These are phyloP conservation scores for Lepidochrysops patricia DNA, from an alignment of 2,888 invertebrate genomes.

Conservation along the genomic window DNA sequence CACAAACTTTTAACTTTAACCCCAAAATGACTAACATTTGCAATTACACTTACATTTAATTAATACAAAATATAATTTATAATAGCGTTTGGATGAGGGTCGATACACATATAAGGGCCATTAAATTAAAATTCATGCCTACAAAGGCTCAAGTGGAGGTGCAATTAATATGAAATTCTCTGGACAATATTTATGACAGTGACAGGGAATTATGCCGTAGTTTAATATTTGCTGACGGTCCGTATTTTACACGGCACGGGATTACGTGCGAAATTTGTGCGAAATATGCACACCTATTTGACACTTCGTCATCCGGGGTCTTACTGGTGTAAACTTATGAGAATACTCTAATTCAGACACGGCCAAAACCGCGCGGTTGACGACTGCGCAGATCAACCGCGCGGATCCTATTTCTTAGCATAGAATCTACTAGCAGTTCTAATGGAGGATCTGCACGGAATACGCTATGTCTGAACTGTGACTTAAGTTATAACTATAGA, in stretches of 20 bases:
- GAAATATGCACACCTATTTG: slow-evolving; percentile 53
- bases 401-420: too few relatives aligned
- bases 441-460: too few relatives aligned
- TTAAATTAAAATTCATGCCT: slow-evolving; percentile 50
- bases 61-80: slow-evolving; percentile 18
- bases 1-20: too few relatives aligned
- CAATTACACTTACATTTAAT: neutral
- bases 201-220: slow-evolving; percentile 55
- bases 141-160: slow-evolving; percentile 47
- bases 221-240: slow-evolving; percentile 63
- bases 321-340: neutral
- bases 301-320: slow-evolving; percentile 41
- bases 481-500: too few relatives aligned
- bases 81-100: slow-evolving; percentile 16
- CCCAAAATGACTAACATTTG: neutral
- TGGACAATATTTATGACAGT: slow-evolving; percentile 58
- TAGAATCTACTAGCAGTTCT: too few relatives aligned
- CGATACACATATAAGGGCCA: slow-evolving; percentile 27
- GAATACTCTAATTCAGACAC: neutral
- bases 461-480: too few relatives aligned
- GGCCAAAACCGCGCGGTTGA: too few relatives aligned
- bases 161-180: slow-evolving; percentile 63
- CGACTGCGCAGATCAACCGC: too few relatives aligned
- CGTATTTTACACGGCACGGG: slow-evolving; percentile 60
- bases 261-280: slow-evolving; percentile 58